These are phyloP conservation scores for Cephus nigrinus DNA, from an alignment of 2,888 invertebrate genomes.

Conservation along the genomic window DNA sequence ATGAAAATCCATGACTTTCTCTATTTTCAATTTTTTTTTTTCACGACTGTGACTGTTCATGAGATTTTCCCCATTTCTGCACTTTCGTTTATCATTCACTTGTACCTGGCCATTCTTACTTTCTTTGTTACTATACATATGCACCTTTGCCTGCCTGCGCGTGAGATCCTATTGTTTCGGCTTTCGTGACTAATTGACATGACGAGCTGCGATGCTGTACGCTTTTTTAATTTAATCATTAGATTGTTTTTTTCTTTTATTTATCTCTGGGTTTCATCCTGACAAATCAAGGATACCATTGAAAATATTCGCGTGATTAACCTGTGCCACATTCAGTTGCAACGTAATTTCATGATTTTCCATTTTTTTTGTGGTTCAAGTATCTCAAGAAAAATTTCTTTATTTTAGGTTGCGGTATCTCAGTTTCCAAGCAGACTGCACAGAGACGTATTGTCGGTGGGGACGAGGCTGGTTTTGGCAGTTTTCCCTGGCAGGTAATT, in stretches of 20 bases:
- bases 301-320: not conserved
- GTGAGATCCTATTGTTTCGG: not conserved
- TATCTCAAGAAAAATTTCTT: conserved; percentile 1
- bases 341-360: not conserved
- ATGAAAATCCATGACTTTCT: not conserved
- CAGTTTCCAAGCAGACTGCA: conserved; percentile 85
- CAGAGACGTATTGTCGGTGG: conserved; percentile 93
- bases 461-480: conserved; percentile 93
- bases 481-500: conserved; percentile 90
- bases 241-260: not conserved
- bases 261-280: not conserved
- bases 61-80: not conserved
- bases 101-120: not conserved
- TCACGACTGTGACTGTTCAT: not conserved
- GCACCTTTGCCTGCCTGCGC: not conserved
- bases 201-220: not conserved
- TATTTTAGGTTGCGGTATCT: conserved; percentile 87
- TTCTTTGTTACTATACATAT: not conserved
- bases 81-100: not conserved
- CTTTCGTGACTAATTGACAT: not conserved
- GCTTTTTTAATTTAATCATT: not conserved
- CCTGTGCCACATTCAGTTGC: not conserved
- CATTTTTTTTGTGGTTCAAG: not conserved
- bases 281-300: not conserved
- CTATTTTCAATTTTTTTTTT: not conserved